A percentile compares a stretch with the other conserved stretches of the same genome.
phyloP scores from a whole-genome alignment of 2,888 invertebrate genomes.

The Cryptocheilus praepositus region DNA sequence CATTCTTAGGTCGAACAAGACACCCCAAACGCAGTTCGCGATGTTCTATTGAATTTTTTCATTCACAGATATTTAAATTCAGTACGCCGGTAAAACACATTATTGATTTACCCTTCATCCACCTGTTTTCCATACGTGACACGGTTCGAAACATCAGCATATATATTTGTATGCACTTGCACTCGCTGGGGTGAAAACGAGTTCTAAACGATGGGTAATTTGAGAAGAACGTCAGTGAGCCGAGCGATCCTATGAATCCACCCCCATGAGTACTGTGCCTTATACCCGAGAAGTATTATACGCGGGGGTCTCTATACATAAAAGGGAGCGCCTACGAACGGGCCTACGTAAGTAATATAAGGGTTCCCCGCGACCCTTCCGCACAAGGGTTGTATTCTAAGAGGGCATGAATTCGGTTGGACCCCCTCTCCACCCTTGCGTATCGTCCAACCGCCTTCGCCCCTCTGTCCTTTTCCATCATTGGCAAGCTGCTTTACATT shows the following conservation, averaged over 20 bases:
- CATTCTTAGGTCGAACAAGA: no score
- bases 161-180: slow-evolving; percentile 66
- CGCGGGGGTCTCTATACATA: slow-evolving; percentile 56
- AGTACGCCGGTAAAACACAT: no score
- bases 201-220: slow-evolving; percentile 73
- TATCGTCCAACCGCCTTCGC: neutral
- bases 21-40: no score
- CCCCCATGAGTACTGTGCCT: slow-evolving; percentile 45
- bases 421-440: slow-evolving; percentile 19
- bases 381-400: slow-evolving; percentile 65
- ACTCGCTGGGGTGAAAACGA: slow-evolving; percentile 62
- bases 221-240: slow-evolving; percentile 54
- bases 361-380: slow-evolving; percentile 67
- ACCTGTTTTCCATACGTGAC: slow-evolving; percentile 18
- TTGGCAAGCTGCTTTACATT: slow-evolving; percentile 59
- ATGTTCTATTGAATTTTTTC: no score
- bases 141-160: slow-evolving; percentile 52
- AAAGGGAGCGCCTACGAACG: slow-evolving; percentile 55
- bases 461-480: neutral
- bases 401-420: slow-evolving; percentile 67
- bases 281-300: slow-evolving; percentile 55
- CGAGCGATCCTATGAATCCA: slow-evolving; percentile 25
- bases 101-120: no score
- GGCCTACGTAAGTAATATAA: slow-evolving; percentile 67
- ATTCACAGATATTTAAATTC: no score